These are phyloP conservation scores for Drosophila bocki DNA, from an alignment of 1,140 invertebrate genomes.

Conservation along the genomic window DNA sequence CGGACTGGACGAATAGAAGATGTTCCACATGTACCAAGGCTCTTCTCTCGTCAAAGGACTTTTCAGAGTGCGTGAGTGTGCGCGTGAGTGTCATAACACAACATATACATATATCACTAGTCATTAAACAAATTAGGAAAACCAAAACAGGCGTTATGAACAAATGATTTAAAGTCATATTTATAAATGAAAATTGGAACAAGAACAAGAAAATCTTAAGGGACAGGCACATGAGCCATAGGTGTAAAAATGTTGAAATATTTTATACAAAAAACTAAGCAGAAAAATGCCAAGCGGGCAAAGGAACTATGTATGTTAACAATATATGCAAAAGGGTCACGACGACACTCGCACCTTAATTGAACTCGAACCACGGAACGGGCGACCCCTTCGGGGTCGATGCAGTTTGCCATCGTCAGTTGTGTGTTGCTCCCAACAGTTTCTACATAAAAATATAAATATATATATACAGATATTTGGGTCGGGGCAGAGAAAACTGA, in stretches of 20 bases:
- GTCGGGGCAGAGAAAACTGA: constrained; percentile 25
- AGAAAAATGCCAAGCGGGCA: constrained; percentile 6
- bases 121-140: constrained; percentile 44
- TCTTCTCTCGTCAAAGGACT: constrained; percentile 12
- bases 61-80: constrained; percentile 11
- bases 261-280: constrained; percentile 51
- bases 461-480: constrained; percentile 17
- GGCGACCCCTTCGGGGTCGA: constrained; percentile 9
- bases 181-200: constrained; percentile 36
- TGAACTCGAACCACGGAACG: constrained; percentile 4
- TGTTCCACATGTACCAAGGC: constrained; percentile 17
- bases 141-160: constrained; percentile 30
- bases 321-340: constrained; percentile 22
- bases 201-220: constrained; percentile 42
- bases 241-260: constrained; percentile 50
- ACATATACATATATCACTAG: constrained; percentile 62
- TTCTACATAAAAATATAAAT: constrained; percentile 38
- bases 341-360: constrained; percentile 16
- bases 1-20: constrained; percentile 25
- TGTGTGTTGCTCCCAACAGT: constrained; percentile 26
- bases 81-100: constrained; percentile 23
- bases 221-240: constrained; percentile 12
- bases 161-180: constrained; percentile 28
- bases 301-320: constrained; percentile 15
- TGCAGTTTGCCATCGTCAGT: constrained; percentile 37